phyloP scores from a whole-genome alignment of 2,888 invertebrate genomes.

The Xanthia icteritia region DNA sequence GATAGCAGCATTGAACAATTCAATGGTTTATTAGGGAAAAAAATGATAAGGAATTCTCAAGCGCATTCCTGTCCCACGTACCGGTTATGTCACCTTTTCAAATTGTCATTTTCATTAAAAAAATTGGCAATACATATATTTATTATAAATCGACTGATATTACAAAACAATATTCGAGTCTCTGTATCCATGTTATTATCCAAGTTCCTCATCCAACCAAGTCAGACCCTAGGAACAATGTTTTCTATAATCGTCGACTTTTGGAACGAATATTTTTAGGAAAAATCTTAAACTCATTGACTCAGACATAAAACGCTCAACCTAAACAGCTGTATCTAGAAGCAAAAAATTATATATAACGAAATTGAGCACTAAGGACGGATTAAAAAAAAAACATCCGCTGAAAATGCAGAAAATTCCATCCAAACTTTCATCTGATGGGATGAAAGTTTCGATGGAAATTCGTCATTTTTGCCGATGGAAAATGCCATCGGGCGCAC shows the following conservation, averaged over 20 bases:
- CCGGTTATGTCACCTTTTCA: no score
- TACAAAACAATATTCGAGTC: neutral
- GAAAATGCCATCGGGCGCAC: neutral
- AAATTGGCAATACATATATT: neutral
- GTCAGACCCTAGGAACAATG: neutral
- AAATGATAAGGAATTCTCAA: neutral
- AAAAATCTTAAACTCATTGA: neutral
- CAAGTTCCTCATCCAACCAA: neutral
- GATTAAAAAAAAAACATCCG: no score
- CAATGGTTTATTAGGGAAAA: neutral
- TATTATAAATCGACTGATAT: no score
- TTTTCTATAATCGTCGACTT: neutral
- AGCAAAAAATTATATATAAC: no score
- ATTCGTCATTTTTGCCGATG: neutral
- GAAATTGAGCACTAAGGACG: no score
- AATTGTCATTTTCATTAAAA: neutral
- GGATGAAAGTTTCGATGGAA: neutral
- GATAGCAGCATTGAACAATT: slow-evolving; percentile 8
- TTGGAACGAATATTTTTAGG: neutral
- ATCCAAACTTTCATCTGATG: no score
- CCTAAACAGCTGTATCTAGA: neutral
- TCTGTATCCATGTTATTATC: no score
- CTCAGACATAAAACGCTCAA: neutral
- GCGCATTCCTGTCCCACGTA: neutral
- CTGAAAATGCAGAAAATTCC: no score